A percentile compares a stretch with the other conserved stretches of the same genome.
These are phyloP conservation scores for Holothuria leucospilota DNA, from an alignment of 53 echinoderm and acorn worm species.

Conservation along the genomic window DNA sequence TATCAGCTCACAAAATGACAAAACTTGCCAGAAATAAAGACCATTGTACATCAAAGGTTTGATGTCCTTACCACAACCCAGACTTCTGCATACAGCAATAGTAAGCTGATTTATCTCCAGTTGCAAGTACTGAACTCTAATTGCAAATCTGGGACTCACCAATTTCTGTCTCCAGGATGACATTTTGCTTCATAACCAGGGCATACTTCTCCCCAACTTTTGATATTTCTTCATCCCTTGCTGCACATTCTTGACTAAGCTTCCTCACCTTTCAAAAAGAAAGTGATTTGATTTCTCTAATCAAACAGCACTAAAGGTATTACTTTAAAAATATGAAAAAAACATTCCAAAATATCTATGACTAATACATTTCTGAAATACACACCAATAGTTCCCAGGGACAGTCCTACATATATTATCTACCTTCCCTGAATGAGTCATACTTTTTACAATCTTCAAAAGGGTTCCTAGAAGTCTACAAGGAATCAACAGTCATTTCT, in stretches of 20 bases:
- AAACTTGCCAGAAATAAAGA: no score
- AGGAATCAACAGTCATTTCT: background rate
- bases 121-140: background rate
- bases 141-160: constrained; percentile 45
- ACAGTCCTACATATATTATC: background rate
- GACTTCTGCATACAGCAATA: no score
- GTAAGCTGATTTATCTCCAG: no score
- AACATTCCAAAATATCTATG: background rate
- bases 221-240: constrained; percentile 74
- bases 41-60: no score
- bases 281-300: background rate
- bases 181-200: constrained; percentile 62
- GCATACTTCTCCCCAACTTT: constrained; percentile 69
- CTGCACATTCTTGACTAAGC: constrained; percentile 67
- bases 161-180: constrained; percentile 75
- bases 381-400: no score
- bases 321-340: background rate
- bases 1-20: no score
- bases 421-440: background rate
- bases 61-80: no score
- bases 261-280: constrained; percentile 60
- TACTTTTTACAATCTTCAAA: background rate
- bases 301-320: no score
- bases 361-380: background rate
- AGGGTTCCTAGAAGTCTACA: background rate